Conservation (phyloP, 1,140 invertebrate species). For the Drosophila suzukii region DNA sequence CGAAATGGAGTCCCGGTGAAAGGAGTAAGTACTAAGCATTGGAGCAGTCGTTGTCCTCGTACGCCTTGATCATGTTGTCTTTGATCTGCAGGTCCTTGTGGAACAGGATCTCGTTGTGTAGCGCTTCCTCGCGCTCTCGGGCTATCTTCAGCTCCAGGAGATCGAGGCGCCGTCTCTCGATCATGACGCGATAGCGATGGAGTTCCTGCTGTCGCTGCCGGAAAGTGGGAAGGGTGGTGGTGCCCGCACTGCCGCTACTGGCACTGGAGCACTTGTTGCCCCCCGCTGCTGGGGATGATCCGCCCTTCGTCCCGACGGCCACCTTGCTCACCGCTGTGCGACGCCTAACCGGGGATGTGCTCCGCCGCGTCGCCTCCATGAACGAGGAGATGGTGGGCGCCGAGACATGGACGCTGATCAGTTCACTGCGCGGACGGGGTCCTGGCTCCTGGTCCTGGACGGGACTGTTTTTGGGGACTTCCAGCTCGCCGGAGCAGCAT, state of each 20-base stretch:
- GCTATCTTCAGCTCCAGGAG: slow-evolving; percentile 68
- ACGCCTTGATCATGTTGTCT: slow-evolving; percentile 57
- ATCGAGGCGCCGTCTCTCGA: slow-evolving; percentile 69
- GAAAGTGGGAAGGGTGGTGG: slow-evolving; percentile 40
- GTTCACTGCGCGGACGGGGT: neutral
- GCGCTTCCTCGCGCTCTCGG: slow-evolving; percentile 69
- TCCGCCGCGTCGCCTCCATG: neutral
- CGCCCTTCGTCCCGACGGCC: neutral
- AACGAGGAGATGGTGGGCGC: slow-evolving; percentile 11
- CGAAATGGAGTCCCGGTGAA: neutral
- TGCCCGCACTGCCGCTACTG: slow-evolving; percentile 23
- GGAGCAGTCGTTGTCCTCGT: slow-evolving; percentile 66
- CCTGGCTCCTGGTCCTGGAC: slow-evolving; percentile 15
- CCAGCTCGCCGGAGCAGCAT: slow-evolving; percentile 44
- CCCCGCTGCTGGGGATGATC: slow-evolving; percentile 2
- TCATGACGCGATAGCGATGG: slow-evolving; percentile 64
- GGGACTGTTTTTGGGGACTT: slow-evolving; percentile 36
- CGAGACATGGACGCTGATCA: slow-evolving; percentile 23
- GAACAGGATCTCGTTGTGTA: slow-evolving; percentile 67
- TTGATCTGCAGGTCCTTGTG: slow-evolving; percentile 74
- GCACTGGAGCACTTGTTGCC: slow-evolving; percentile 19
- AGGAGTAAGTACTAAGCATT: slow-evolving; percentile 39
- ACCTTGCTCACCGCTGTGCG: slow-evolving; percentile 10
- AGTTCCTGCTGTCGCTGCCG: slow-evolving; percentile 69
- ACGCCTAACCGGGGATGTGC: slow-evolving; percentile 11